Conservation (phyloP, 2,113 vertebrate genomes). For the Crotophaga sulcirostris region DNA sequence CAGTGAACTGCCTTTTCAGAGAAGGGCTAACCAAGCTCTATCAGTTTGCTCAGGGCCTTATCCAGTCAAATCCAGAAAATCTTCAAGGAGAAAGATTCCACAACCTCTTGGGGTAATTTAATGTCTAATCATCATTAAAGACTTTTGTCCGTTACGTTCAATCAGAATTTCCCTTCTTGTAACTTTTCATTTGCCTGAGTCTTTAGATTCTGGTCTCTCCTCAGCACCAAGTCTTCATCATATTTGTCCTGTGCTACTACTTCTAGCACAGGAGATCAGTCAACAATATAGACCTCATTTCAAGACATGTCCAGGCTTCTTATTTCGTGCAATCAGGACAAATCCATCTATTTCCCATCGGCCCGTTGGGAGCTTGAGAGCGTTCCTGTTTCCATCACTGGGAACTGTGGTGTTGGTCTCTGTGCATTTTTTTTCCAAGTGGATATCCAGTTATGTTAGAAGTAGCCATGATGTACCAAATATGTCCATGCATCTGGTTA, state of each 20-base stretch:
- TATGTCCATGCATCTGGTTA: background rate
- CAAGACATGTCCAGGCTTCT: background rate
- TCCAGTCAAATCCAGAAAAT: background rate
- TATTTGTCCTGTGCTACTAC: background rate
- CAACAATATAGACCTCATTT: fast-evolving
- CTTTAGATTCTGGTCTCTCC: background rate
- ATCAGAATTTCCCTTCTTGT: background rate
- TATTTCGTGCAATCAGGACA: background rate
- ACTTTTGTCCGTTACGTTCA: background rate
- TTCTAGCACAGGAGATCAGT: background rate
- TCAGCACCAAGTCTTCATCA: background rate
- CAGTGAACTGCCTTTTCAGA: background rate
- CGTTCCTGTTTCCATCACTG: background rate
- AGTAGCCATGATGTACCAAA: background rate
- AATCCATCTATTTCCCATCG: background rate
- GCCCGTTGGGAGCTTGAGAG: background rate
- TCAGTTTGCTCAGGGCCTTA: background rate
- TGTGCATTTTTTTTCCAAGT: background rate
- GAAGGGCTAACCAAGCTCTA: background rate
- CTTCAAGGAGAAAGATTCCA: background rate
- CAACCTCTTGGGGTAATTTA: background rate
- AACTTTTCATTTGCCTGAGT: background rate
- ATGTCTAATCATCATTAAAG: background rate
- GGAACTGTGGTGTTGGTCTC: background rate
- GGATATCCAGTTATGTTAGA: background rate